phyloP scores from a whole-genome alignment of 2,888 invertebrate species.

The Caenorhabditis panamensis region DNA sequence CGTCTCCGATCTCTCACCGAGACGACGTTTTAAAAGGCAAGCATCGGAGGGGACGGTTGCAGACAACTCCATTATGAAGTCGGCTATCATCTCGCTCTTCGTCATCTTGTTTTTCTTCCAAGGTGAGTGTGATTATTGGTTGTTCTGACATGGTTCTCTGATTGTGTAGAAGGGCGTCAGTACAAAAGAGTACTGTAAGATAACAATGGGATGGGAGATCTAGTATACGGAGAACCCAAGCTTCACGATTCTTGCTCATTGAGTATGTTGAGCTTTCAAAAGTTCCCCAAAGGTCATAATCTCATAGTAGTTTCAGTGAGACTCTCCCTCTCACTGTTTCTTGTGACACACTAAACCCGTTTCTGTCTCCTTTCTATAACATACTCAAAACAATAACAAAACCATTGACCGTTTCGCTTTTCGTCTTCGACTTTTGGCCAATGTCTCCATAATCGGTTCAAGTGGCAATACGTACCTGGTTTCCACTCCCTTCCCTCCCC shows the following conservation, averaged over 20 bases:
- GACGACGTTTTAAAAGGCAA: constrained; percentile 53
- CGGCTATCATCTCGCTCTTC: constrained; percentile 21
- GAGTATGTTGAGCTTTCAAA: too few species aligned
- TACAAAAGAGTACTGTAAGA: too few species aligned
- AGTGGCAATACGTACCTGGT: background rate
- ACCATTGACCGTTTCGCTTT: constrained; percentile 28
- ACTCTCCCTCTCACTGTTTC: background rate
- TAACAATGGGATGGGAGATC: too few species aligned
- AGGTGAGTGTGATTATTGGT: constrained; percentile 27
- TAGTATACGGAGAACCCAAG: too few species aligned
- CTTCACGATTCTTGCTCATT: too few species aligned
- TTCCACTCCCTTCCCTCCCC: background rate
- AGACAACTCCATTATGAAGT: constrained; percentile 38
- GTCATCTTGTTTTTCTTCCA: constrained; percentile 22
- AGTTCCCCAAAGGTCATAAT: too few species aligned
- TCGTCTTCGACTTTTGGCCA: background rate
- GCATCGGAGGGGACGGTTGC: constrained; percentile 29
- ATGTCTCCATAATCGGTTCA: background rate
- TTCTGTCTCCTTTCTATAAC: constrained; percentile 1
- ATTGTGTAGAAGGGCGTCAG: too few species aligned
- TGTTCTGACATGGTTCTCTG: background rate
- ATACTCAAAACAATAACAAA: constrained; percentile 30
- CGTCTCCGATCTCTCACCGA: constrained; percentile 46
- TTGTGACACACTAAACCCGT: constrained; percentile 14
- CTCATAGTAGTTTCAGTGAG: too few species aligned